phyloP scores from a whole-genome alignment of 2,797 vertebrate genomes.

The Dipus sagitta region DNA sequence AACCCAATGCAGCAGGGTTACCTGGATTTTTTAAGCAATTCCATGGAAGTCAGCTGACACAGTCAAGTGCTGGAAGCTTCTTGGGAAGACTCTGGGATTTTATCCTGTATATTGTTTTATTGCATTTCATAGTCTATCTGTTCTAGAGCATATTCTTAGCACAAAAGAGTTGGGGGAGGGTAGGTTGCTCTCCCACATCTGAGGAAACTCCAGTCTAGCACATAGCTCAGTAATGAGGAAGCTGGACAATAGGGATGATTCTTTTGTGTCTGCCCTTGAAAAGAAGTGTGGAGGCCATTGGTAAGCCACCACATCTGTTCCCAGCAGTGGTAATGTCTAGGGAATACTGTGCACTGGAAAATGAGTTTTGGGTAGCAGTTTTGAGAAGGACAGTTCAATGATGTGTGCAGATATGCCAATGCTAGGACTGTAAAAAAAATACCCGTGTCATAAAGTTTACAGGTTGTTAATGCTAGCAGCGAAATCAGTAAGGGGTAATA shows the following conservation, averaged over 20 bases:
- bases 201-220: conserved; percentile 28
- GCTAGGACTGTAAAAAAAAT: not conserved
- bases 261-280: not conserved
- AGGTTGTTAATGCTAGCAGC: conserved; percentile 46
- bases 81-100: not conserved
- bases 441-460: conserved; percentile 28
- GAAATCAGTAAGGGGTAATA: not conserved
- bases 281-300: not conserved
- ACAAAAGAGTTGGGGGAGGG: conserved; percentile 61
- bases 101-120: not conserved
- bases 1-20: not conserved
- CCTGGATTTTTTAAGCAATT: not conserved
- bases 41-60: not conserved
- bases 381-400: conserved; percentile 21
- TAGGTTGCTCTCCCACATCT: conserved; percentile 9
- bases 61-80: not conserved
- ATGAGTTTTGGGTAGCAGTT: conserved; percentile 21
- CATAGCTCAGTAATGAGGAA: not conserved
- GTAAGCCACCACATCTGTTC: not conserved
- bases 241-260: not conserved
- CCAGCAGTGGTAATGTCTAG: not conserved
- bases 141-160: conserved; percentile 31
- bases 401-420: conserved; percentile 49
- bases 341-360: not conserved
- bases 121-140: not conserved